Evolutionary conservation across 1,140 invertebrate species (phyloP), one percentile per base, ranked within the genome.

Genomic region (Aphelenchoides besseyi): DNA sequence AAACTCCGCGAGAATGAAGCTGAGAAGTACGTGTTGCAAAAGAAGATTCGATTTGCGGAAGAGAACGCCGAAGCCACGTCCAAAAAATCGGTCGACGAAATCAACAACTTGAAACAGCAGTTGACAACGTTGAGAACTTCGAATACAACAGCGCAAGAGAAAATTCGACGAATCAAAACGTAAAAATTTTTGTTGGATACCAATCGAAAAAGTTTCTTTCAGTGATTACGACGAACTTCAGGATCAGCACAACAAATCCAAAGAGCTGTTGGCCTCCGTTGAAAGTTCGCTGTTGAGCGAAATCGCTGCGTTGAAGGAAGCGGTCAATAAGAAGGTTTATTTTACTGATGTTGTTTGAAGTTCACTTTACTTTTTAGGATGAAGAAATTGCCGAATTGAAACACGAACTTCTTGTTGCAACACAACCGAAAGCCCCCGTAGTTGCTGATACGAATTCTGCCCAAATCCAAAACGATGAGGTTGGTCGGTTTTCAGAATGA

Each of bases 11-110:
- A 71, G 26, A 70, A 23, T 5, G 68, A 74, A 30, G 23, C n/a
- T 30, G 68, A 71, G 16, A 71, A 73, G 32, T 71, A 71, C 37
- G 30, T 12, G 29, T 18, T 71, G 68, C 69, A 62, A 29, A 35
- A 72, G 69, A 71, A 72, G 37, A 33, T 66, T 1, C 63, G 63
- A 37, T 35, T 66, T 32, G 32, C 63, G 16, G 63, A 66, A n/a
- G 63, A 66, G 30, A 66, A 64, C 63, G 30, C 30, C 1, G 32
- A 29, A 1, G 36, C 16, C 12, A 26, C 36, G 12, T 23, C 18
- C 12, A 66, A 35, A 32, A 66, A 66, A 30, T 1, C 36, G 0
- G 30, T 0, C 8, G 63, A 66, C 36, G 63, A 66, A 32, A 66
- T 66, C 8, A 8, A 18, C 63, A 3, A 18, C 12, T 32, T 66